Conservation (phyloP, 92 coral and sea anemone species). For the Siderastrea radians region DNA sequence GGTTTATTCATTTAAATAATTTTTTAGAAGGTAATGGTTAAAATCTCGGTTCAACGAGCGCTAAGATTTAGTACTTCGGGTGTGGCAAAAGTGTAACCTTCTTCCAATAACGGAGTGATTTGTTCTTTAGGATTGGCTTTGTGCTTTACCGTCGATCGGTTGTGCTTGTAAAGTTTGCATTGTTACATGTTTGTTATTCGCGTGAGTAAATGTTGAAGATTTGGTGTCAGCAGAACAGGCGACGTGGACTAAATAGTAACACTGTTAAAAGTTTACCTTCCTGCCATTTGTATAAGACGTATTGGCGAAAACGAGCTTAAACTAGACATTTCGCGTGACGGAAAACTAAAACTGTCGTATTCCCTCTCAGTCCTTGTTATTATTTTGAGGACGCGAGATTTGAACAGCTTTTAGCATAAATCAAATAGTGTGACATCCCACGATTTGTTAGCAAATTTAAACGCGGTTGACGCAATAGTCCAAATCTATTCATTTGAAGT, state of each 20-base stretch:
- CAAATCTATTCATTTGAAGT: background rate
- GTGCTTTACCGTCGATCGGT: background rate
- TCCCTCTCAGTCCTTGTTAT: background rate
- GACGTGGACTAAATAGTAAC: background rate
- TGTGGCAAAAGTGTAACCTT: background rate
- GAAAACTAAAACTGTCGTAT: background rate
- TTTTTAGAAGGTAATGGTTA: background rate
- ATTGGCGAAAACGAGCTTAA: background rate
- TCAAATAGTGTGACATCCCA: background rate
- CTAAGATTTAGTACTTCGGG: background rate
- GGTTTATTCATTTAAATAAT: background rate
- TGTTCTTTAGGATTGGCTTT: background rate
- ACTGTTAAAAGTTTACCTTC: background rate
- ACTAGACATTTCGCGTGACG: background rate
- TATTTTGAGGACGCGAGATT: background rate
- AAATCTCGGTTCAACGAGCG: background rate
- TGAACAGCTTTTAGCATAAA: background rate
- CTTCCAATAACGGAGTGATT: background rate
- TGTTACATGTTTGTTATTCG: slow-evolving; percentile 17
- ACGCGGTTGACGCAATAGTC: background rate
- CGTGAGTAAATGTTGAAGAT: slow-evolving; percentile 33
- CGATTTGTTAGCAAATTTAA: background rate
- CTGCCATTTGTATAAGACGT: background rate
- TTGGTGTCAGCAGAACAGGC: slow-evolving; percentile 27
- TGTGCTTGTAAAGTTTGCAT: slow-evolving; percentile 16